Base-by-base conservation (phyloP, 2,113 vertebrate genomes). In the Tragelaphus buxtoni region DNA sequence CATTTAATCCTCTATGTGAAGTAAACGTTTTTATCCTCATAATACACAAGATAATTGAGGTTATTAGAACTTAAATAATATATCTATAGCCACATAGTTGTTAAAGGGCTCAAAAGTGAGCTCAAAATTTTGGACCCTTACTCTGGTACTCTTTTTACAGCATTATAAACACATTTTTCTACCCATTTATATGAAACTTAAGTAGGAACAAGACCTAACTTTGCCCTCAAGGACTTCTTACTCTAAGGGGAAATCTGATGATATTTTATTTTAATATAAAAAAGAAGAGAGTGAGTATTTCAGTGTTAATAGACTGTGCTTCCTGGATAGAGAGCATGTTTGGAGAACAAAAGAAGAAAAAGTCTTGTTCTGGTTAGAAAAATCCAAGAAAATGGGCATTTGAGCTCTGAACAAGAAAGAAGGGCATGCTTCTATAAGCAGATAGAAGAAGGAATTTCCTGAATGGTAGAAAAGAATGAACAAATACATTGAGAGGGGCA, bases 61-160 rank as follows among this genome's bases (percentile, higher is more conserved):
- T 93, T 97, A 96, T 94, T 95, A 88, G 91, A 97, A 60, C 96
- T 96, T 93, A 96, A 96, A 94, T 89, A 92, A 90, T 90, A 91
- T 86, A n/a, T 90, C 65, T 94, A 30, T 77, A 60, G 20, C 24
- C 22, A 61, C 45, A 56, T 56, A 61, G 28, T 93, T 80, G 63
- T 90, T 56, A 95, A 97, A 63, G 24, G 22, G 20, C 17, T 4
- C 86, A 69, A 93, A 89, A 74, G 32, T 83, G 9, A 89, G 49
- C 30, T 28, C 11, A 12, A 42, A 65, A 93, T 83, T 85, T 20
- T 39, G 86, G 58, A 79, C 47, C 42, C 63, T 96, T 87, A 82
- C 14, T 80, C 22, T 84, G n/a, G 9, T 77, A 58, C 32, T 90
- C 76, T 84, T 95, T 94, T 91, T 80, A 93, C 42, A 69, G 49